phyloP scores from a whole-genome alignment of 2,113 vertebrate genomes.

The Lampris megalopsis region DNA sequence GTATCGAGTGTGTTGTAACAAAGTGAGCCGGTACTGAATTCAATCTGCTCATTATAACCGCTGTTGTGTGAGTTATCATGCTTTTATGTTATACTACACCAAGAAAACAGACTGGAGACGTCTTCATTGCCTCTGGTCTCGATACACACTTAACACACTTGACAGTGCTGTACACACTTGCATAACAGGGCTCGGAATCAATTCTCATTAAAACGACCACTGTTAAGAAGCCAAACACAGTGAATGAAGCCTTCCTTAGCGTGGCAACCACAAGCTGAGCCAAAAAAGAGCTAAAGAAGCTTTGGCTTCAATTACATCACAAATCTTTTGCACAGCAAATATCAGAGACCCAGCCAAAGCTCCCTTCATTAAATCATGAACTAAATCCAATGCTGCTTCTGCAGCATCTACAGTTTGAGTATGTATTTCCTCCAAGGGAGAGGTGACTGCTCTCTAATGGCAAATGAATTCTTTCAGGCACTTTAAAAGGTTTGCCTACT shows the following conservation, averaged over 20 bases:
- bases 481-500: conserved; percentile 2
- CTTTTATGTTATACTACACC: not conserved
- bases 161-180: too few species aligned
- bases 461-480: not conserved
- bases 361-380: conserved; percentile 9
- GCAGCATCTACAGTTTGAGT: conserved; percentile 3
- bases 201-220: conserved; percentile 12
- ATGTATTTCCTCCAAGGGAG: not conserved
- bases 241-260: not conserved
- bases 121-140: too few species aligned
- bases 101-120: too few species aligned
- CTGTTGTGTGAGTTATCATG: not conserved
- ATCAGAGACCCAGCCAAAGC: conserved; percentile 8
- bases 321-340: conserved; percentile 16
- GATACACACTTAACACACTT: too few species aligned
- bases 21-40: too few species aligned
- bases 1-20: too few species aligned
- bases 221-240: not conserved
- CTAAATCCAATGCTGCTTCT: not conserved
- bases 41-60: too few species aligned
- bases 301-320: conserved; percentile 5
- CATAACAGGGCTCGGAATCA: not conserved
- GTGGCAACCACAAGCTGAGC: conserved; percentile 4
- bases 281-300: conserved; percentile 1
- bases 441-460: not conserved